Evolutionary conservation across 2,113 vertebrate genomes (phyloP).

Genomic region (Triplophysa siluroides): DNA sequence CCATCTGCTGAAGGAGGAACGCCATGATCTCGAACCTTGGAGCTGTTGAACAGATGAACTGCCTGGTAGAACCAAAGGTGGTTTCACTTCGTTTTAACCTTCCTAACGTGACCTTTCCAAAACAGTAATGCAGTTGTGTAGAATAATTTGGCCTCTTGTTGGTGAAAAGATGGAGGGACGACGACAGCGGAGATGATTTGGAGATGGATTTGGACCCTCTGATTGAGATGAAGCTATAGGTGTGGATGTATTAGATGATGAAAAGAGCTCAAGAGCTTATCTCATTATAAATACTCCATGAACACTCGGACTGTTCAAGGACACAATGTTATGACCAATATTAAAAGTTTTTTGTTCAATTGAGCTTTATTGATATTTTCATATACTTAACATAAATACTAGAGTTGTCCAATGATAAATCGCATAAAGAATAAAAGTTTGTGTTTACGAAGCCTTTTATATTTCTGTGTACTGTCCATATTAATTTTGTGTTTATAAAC

Average conservation of each 20-base stretch:
- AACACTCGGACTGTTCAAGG: constrained; percentile 57
- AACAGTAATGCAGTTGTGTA: neutral
- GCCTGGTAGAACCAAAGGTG: neutral
- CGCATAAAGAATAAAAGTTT: no score
- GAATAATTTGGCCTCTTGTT: neutral
- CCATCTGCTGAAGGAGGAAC: constrained; percentile 67
- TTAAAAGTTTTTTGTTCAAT: no score
- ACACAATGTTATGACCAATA: neutral
- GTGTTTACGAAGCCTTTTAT: no score
- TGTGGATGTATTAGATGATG: constrained; percentile 64
- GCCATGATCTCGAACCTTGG: constrained; percentile 54
- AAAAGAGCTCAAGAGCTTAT: constrained; percentile 75
- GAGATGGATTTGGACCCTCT: constrained; percentile 45
- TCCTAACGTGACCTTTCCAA: neutral
- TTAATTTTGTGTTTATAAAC: no score
- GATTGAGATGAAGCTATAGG: constrained; percentile 41
- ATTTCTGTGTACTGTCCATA: no score
- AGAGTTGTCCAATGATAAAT: no score
- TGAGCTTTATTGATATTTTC: no score
- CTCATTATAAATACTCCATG: constrained; percentile 70
- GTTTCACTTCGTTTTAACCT: neutral
- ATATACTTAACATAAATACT: no score
- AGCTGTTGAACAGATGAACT: neutral
- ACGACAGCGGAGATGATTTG: neutral
- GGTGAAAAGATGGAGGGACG: neutral